Evolutionary conservation across 2,888 invertebrate genomes (phyloP).

Genomic region (Allolobophora icterica): DNA sequence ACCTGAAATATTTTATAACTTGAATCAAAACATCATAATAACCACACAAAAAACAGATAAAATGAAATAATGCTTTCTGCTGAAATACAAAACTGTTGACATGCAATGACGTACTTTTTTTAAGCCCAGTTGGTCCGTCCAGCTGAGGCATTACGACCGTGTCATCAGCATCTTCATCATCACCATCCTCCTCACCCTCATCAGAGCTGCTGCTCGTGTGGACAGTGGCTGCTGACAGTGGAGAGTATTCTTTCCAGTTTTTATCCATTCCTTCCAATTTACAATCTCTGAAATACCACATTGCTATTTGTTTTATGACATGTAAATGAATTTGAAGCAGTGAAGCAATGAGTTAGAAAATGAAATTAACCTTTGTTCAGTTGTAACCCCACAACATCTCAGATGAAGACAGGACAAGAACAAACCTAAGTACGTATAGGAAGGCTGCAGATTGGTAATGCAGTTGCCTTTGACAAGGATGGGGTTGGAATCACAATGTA

Average conservation of each 20-base stretch:
- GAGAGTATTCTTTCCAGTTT: background rate
- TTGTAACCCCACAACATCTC: no score
- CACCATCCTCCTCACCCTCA: constrained; percentile 25
- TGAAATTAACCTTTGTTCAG: background rate
- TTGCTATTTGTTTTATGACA: background rate
- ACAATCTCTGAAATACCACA: background rate
- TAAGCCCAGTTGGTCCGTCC: background rate
- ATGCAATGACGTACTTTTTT: background rate
- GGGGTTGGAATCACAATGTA: no score
- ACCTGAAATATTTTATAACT: no score
- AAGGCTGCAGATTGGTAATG: no score
- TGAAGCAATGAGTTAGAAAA: no score
- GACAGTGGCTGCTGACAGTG: background rate
- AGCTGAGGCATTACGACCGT: background rate
- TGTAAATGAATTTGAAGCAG: background rate
- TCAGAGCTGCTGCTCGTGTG: background rate
- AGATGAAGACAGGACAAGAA: no score
- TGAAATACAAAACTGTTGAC: background rate
- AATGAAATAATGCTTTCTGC: background rate
- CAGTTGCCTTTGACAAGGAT: no score
- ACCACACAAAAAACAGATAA: background rate
- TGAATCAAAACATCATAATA: no score
- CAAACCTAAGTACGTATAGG: no score
- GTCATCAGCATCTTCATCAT: background rate
- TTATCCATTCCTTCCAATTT: constrained; percentile 8